These are phyloP conservation scores for Proteles cristata DNA, from an alignment of 2,113 vertebrate species.

Conservation along the genomic window DNA sequence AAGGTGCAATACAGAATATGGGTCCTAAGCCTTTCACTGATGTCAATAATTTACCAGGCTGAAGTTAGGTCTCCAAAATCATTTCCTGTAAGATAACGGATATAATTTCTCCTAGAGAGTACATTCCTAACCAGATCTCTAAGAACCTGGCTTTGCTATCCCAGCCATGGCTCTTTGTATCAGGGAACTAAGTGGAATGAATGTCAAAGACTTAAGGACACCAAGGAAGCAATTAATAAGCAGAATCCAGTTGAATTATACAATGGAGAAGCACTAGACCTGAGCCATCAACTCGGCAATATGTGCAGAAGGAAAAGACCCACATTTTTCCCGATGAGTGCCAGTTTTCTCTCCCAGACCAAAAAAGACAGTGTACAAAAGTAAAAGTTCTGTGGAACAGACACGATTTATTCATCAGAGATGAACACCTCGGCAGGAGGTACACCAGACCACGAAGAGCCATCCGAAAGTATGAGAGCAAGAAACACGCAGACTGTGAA, in stretches of 20 bases:
- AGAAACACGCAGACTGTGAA: background rate
- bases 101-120: background rate
- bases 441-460: background rate
- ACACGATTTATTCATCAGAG: background rate
- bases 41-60: background rate
- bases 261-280: background rate
- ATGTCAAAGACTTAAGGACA: constrained; percentile 1
- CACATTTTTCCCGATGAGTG: background rate
- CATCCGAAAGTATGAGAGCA: background rate
- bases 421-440: background rate
- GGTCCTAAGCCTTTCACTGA: background rate
- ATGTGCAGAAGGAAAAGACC: background rate
- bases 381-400: background rate
- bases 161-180: background rate
- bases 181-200: background rate
- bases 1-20: background rate
- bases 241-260: background rate
- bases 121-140: background rate
- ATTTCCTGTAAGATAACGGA: background rate
- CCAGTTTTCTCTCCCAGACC: background rate
- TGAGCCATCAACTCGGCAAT: background rate
- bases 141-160: constrained; percentile 26
- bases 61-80: background rate
- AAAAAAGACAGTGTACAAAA: background rate
- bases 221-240: background rate